Conservation (phyloP, 2,797 vertebrate species). For the Nyctibius grandis region DNA sequence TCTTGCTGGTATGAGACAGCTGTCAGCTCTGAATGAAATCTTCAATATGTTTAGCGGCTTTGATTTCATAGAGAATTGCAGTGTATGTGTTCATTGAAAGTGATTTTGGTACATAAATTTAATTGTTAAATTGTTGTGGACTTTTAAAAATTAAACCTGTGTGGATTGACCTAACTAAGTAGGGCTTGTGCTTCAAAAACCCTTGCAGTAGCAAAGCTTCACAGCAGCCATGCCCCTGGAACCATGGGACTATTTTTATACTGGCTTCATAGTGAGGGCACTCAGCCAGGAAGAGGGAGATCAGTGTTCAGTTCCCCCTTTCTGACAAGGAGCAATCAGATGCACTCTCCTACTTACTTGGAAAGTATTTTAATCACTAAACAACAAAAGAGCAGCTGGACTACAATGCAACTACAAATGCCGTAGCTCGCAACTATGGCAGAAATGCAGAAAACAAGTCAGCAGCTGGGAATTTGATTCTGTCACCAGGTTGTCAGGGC, state of each 20-base stretch:
- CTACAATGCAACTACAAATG: not conserved
- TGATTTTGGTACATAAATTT: not conserved
- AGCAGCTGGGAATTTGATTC: not conserved
- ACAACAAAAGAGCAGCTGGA: not conserved
- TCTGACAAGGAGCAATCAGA: not conserved
- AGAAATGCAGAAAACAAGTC: not conserved
- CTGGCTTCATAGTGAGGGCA: not conserved
- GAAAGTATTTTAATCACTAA: not conserved
- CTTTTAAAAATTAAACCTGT: not conserved
- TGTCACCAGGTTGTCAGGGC: not conserved
- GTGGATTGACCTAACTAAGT: not conserved
- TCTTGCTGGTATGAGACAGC: not conserved
- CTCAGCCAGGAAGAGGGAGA: not conserved
- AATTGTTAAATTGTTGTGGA: not conserved
- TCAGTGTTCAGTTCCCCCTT: not conserved
- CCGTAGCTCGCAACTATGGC: fast-evolving
- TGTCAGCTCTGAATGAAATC: constrained; percentile 27
- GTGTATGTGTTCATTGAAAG: not conserved
- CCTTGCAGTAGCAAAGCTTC: not conserved
- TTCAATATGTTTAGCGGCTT: constrained; percentile 17
- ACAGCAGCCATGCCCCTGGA: not conserved
- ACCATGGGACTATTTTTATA: not conserved
- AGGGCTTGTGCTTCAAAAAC: not conserved
- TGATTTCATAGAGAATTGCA: not conserved
- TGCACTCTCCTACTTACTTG: not conserved